phyloP scores from a whole-genome alignment of 2,113 vertebrate genomes.

The Triplophysa rosa region DNA sequence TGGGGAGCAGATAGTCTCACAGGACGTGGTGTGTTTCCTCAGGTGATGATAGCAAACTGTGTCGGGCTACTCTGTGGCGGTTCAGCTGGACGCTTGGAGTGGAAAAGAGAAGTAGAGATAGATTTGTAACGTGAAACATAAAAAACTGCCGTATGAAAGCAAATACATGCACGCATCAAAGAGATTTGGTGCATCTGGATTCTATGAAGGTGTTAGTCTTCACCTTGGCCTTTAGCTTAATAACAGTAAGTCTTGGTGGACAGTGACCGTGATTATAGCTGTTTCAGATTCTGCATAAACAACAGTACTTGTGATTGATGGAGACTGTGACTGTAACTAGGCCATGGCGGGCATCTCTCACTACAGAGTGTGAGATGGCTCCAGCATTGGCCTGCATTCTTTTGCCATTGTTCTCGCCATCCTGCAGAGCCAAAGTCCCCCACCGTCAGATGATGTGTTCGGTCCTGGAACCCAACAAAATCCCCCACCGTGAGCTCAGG shows the following conservation, averaged over 20 bases:
- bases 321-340: constrained; percentile 26
- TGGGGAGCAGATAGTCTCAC: constrained; percentile 63
- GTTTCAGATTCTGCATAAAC: constrained; percentile 20
- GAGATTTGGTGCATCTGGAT: neutral
- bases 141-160: constrained; percentile 13
- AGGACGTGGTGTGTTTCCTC: constrained; percentile 69
- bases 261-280: constrained; percentile 27
- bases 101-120: neutral
- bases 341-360: constrained; percentile 10
- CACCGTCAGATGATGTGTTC: constrained; percentile 48
- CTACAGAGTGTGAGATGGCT: constrained; percentile 32
- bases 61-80: constrained; percentile 51
- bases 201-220: neutral
- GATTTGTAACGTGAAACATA: constrained; percentile 34
- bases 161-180: neutral
- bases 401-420: constrained; percentile 57
- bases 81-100: constrained; percentile 58
- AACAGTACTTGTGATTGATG: constrained; percentile 1
- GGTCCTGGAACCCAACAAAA: constrained; percentile 44
- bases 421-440: constrained; percentile 26
- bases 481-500: constrained; percentile 18
- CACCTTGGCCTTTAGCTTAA: neutral
- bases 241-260: neutral
- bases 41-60: constrained; percentile 69
- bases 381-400: constrained; percentile 41